phyloP scores from a whole-genome alignment of 2,888 invertebrate genomes.

The Caenorhabditis uteleia region DNA sequence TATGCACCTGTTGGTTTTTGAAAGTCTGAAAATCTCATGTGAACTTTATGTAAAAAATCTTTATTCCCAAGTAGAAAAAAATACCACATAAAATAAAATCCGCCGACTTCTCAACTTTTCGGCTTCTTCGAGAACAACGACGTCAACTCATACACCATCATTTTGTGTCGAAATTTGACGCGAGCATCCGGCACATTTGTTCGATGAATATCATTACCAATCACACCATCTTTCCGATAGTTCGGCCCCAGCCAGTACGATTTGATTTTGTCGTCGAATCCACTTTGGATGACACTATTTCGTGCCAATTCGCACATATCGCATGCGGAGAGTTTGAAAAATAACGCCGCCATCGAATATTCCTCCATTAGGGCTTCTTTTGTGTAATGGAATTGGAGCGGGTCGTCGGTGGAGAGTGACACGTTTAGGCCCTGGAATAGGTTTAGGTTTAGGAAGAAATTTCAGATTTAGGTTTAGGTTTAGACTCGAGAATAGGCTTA shows the following conservation, averaged over 20 bases:
- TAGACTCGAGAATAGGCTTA: too few species aligned
- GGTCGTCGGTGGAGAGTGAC: conserved; percentile 96
- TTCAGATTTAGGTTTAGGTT: too few species aligned
- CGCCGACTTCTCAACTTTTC: background rate
- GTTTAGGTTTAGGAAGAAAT: too few species aligned
- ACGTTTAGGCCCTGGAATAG: conserved; percentile 82
- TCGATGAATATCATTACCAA: conserved; percentile 90
- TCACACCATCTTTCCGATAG: conserved; percentile 93
- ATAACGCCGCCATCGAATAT: conserved; percentile 98
- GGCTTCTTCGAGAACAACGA: conserved; percentile 79
- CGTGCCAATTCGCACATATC: conserved; percentile 98
- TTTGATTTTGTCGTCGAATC: conserved; percentile 93
- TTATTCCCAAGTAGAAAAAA: too few species aligned
- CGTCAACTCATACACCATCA: conserved; percentile 87
- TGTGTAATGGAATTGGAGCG: conserved; percentile 98
- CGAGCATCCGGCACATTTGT: conserved; percentile 47
- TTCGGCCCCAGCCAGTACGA: conserved; percentile 97
- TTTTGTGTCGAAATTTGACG: conserved; percentile 90
- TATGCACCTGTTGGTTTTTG: too few species aligned
- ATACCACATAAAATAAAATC: too few species aligned
- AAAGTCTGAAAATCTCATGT: too few species aligned
- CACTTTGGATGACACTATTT: conserved; percentile 95
- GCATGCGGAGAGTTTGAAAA: conserved; percentile 97
- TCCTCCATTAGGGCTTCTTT: conserved; percentile 99
- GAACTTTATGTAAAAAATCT: too few species aligned